These are phyloP conservation scores for Urechis unicinctus DNA, from an alignment of 2,888 invertebrate genomes.

Conservation along the genomic window DNA sequence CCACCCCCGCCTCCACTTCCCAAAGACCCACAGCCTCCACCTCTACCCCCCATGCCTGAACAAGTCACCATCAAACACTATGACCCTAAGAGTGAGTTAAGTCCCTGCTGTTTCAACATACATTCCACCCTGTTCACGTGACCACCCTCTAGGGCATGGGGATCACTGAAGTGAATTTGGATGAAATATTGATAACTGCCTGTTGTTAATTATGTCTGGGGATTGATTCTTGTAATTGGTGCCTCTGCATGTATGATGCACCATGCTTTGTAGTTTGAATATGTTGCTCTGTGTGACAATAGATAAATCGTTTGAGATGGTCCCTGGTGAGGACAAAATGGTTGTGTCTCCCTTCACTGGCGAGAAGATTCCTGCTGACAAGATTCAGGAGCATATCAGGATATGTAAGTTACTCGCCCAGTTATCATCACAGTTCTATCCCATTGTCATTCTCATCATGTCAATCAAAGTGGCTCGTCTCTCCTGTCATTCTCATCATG, in stretches of 20 bases:
- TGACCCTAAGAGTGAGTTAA: conserved; percentile 75
- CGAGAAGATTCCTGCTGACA: conserved; percentile 92
- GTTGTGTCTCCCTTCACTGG: conserved; percentile 97
- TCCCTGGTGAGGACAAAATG: conserved; percentile 55
- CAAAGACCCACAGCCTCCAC: conserved; percentile 55
- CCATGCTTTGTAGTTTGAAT: too few relatives aligned
- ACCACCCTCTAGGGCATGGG: too few relatives aligned
- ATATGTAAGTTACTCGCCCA: conserved; percentile 56
- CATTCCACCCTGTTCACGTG: neutral
- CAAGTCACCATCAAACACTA: conserved; percentile 93
- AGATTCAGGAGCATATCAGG: conserved; percentile 96
- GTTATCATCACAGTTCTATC: neutral
- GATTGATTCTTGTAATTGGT: too few relatives aligned
- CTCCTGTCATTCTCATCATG: neutral
- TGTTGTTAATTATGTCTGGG: too few relatives aligned
- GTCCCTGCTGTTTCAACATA: neutral
- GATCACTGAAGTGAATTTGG: too few relatives aligned
- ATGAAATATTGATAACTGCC: too few relatives aligned
- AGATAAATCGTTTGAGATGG: conserved; percentile 17
- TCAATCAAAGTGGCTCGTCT: too few relatives aligned
- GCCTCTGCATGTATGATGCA: too few relatives aligned
- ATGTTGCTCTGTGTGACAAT: neutral
- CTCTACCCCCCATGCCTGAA: conserved; percentile 80
- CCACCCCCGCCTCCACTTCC: conserved; percentile 50
- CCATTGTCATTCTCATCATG: neutral